Evolutionary conservation across 1,140 invertebrate genomes (phyloP).

Genomic region (Drosophila tsacasi): DNA sequence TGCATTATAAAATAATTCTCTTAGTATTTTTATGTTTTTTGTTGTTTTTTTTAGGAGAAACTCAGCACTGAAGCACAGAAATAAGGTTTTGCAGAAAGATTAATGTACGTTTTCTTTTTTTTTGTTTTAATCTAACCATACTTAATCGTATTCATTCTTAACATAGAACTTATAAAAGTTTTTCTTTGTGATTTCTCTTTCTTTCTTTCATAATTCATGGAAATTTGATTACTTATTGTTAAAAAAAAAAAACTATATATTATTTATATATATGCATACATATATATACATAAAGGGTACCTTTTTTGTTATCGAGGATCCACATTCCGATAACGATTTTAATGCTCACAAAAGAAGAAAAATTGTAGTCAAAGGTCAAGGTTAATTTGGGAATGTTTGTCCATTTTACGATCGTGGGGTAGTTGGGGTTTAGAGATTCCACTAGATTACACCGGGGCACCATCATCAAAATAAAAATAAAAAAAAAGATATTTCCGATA

Average conservation of each 20-base stretch:
- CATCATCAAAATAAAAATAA: not conserved
- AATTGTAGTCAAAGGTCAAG: conserved; percentile 1
- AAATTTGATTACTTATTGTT: conserved; percentile 80
- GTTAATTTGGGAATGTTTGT: conserved; percentile 13
- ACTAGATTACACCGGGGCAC: conserved; percentile 3
- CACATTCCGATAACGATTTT: conserved; percentile 16
- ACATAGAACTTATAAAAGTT: conserved; percentile 80
- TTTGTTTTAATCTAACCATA: conserved; percentile 78
- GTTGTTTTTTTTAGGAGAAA: conserved; percentile 69
- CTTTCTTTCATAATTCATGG: conserved; percentile 81
- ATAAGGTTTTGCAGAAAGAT: conserved; percentile 72
- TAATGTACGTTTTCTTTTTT: conserved; percentile 57
- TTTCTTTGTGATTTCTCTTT: conserved; percentile 80
- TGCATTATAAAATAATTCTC: conserved; percentile 64
- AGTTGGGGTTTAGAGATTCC: conserved; percentile 5
- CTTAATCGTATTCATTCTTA: conserved; percentile 65
- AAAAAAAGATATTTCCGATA: not conserved
- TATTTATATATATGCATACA: conserved; percentile 64
- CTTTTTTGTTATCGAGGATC: conserved; percentile 20
- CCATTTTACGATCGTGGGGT: conserved; percentile 3
- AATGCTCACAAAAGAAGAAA: conserved; percentile 2
- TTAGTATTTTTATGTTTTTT: conserved; percentile 1
- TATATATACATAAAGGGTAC: conserved; percentile 58
- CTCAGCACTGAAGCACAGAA: conserved; percentile 79
- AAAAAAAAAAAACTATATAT: conserved; percentile 61